Conservation (phyloP, 2,888 invertebrate species). For the Oscheius sp. region DNA sequence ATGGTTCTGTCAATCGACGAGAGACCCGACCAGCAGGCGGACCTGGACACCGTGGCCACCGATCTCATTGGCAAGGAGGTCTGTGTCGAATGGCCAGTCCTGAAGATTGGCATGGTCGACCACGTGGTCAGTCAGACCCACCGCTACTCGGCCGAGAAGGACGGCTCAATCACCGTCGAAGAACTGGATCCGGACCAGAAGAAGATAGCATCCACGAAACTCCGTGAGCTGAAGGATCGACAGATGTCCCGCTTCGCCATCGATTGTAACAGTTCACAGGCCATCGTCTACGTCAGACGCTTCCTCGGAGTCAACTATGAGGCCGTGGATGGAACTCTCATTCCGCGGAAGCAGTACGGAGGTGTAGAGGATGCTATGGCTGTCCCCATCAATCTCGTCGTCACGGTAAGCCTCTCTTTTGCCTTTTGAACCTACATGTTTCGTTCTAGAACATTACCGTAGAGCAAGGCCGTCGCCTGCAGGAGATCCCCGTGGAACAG, state of each 20-base stretch:
- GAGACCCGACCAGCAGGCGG: slow-evolving; percentile 45
- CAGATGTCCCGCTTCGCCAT: slow-evolving; percentile 56
- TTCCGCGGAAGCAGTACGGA: slow-evolving; percentile 43
- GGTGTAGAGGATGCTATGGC: slow-evolving; percentile 29
- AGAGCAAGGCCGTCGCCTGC: slow-evolving; percentile 40
- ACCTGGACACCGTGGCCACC: slow-evolving; percentile 77
- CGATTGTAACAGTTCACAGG: slow-evolving; percentile 35
- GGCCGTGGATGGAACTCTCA: slow-evolving; percentile 28
- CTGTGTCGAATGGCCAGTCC: slow-evolving; percentile 91
- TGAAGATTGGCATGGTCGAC: slow-evolving; percentile 76
- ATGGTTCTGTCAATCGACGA: slow-evolving; percentile 83
- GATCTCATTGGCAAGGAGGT: slow-evolving; percentile 82
- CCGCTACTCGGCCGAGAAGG: slow-evolving; percentile 29
- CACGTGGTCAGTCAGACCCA: slow-evolving; percentile 43
- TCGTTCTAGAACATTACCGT: slow-evolving; percentile 45
- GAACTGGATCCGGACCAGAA: slow-evolving; percentile 45
- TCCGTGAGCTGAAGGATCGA: slow-evolving; percentile 39
- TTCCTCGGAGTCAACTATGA: slow-evolving; percentile 51
- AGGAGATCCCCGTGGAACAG: slow-evolving; percentile 41
- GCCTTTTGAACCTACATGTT: background rate
- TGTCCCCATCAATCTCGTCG: slow-evolving; percentile 45
- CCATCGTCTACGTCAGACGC: slow-evolving; percentile 46
- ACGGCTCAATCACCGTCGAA: slow-evolving; percentile 43
- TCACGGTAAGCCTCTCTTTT: slow-evolving; percentile 35
- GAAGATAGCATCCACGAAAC: slow-evolving; percentile 24